A percentile compares a stretch with the other conserved stretches of the same genome.
These are phyloP conservation scores for Phalanger gymnotis DNA, from an alignment of 2,797 vertebrate genomes.

Conservation along the genomic window DNA sequence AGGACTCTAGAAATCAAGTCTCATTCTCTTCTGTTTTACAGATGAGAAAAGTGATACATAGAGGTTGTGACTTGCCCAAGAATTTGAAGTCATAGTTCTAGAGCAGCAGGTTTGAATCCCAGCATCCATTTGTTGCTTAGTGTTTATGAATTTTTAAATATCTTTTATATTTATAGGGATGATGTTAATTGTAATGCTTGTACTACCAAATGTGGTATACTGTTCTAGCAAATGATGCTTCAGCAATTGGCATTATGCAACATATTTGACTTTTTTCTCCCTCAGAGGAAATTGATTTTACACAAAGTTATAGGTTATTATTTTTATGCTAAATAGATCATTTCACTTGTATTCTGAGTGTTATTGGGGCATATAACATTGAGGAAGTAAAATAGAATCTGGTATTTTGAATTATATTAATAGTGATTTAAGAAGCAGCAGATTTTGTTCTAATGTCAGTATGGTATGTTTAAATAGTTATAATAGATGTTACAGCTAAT, in stretches of 20 bases:
- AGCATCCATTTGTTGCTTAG: not conserved
- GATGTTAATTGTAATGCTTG: not conserved
- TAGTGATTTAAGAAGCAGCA: not conserved
- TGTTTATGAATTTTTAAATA: not conserved
- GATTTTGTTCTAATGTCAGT: not conserved
- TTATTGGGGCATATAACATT: conserved; percentile 32
- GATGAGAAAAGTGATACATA: not conserved
- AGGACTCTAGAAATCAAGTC: not conserved
- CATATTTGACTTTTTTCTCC: not conserved
- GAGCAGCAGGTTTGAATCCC: not conserved
- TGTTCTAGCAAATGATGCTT: not conserved
- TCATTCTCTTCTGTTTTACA: not conserved
- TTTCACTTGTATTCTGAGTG: conserved; percentile 15
- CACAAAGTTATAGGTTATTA: not conserved
- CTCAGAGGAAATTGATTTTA: not conserved
- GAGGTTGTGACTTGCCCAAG: not conserved
- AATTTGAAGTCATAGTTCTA: not conserved
- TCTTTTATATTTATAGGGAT: not conserved
- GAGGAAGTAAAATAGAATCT: not conserved
- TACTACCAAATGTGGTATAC: not conserved
- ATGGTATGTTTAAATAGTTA: conserved; percentile 33
- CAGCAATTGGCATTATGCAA: not conserved
- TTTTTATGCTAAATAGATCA: conserved; percentile 7
- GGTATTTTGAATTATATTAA: conserved; percentile 13
- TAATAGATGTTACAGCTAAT: not conserved